Percentiles rank a stretch among this genome's conserved stretches.
Evolutionary conservation across 2,113 vertebrate genomes (phyloP).

Genomic region (Platichthys stellatus): DNA sequence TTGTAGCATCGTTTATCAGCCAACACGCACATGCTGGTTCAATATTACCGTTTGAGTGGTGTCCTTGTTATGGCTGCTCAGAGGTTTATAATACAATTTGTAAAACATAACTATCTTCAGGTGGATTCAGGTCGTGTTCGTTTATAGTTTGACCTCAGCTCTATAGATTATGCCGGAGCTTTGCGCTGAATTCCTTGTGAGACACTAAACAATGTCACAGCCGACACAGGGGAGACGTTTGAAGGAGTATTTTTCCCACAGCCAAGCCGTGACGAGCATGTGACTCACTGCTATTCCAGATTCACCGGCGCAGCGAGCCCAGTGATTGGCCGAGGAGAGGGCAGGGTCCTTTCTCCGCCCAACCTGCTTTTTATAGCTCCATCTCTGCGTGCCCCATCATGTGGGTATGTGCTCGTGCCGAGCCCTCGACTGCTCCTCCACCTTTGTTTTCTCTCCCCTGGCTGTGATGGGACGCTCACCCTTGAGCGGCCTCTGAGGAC

Average conservation of each 20-base stretch:
- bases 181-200: not conserved
- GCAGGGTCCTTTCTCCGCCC: constrained; percentile 55
- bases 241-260: constrained; percentile 23
- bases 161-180: not conserved
- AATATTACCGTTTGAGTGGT: not conserved
- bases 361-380: constrained; percentile 57
- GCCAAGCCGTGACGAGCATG: constrained; percentile 33
- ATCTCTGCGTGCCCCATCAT: constrained; percentile 20
- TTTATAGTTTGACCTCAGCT: not conserved
- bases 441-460: not conserved
- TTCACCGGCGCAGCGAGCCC: not conserved
- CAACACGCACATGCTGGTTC: not conserved
- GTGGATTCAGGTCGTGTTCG: not conserved
- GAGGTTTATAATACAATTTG: too few species aligned
- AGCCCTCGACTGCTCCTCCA: not conserved
- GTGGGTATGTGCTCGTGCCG: not conserved
- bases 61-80: not conserved
- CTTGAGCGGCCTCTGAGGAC: constrained; percentile 1
- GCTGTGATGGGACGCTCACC: not conserved
- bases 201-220: constrained; percentile 4
- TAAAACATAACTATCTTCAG: not conserved
- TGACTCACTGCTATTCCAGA: constrained; percentile 53
- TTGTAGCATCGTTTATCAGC: not conserved
- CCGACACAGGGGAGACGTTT: constrained; percentile 14
- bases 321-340: constrained; percentile 74